Conservation (phyloP, 2,113 vertebrate genomes). For the zebrafish (Danio rerio) region DNA sequence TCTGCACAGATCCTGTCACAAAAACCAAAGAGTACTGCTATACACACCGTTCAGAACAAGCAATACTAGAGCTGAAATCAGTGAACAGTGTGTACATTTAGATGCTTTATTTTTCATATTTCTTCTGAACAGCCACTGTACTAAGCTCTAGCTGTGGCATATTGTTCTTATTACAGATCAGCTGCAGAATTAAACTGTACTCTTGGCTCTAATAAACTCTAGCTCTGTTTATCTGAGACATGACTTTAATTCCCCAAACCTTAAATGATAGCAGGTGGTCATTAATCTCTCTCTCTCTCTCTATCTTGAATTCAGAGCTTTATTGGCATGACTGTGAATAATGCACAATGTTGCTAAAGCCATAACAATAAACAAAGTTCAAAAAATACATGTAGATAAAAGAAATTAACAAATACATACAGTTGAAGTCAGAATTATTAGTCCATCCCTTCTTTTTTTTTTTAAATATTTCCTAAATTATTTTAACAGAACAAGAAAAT, state of each 20-base stretch:
- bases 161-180: background rate
- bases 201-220: constrained; percentile 11
- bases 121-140: constrained; percentile 16
- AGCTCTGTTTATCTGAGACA: constrained; percentile 7
- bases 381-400: too few species aligned
- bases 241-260: constrained; percentile 19
- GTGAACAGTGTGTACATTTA: background rate
- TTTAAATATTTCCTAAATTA: too few species aligned
- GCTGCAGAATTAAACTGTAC: constrained; percentile 7
- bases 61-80: background rate
- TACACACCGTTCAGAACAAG: background rate
- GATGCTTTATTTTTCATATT: background rate
- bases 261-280: constrained; percentile 25
- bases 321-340: too few species aligned
- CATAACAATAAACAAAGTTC: too few species aligned
- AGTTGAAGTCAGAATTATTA: too few species aligned
- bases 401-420: too few species aligned
- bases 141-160: background rate
- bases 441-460: too few species aligned
- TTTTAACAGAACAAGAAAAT: too few species aligned
- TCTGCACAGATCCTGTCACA: background rate
- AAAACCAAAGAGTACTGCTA: too few species aligned
- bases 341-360: too few species aligned
- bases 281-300: constrained; percentile 14
- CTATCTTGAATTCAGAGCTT: too few species aligned